phyloP scores from a whole-genome alignment of 2,797 vertebrate species.

The Coracias cyanogaster region DNA sequence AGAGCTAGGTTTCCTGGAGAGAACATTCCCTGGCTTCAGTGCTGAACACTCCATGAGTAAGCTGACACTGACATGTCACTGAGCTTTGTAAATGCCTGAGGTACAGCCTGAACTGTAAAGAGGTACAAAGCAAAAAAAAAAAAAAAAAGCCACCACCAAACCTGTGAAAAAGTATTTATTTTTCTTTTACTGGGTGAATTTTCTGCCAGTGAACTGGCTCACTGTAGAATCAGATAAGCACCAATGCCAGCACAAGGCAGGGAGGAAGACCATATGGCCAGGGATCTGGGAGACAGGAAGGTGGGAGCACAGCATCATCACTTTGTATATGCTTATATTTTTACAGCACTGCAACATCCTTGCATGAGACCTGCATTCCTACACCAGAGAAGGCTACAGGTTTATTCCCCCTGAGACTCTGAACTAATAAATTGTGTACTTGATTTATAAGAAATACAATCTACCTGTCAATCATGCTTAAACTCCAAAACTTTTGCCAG shows the following conservation, averaged over 20 bases:
- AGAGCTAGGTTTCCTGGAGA: neutral
- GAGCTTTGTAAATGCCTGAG: neutral
- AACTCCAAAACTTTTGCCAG: neutral
- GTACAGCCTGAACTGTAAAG: neutral
- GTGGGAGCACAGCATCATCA: slow-evolving; percentile 8
- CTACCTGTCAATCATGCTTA: neutral
- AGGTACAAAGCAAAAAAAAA: neutral
- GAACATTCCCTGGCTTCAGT: neutral
- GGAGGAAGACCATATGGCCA: slow-evolving; percentile 45
- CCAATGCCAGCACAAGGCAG: neutral
- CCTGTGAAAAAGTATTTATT: neutral
- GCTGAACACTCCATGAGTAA: neutral
- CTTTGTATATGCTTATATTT: slow-evolving; percentile 14
- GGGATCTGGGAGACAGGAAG: slow-evolving; percentile 8
- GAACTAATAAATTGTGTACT: neutral
- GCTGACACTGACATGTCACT: neutral
- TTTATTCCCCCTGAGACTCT: neutral
- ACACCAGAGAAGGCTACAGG: neutral
- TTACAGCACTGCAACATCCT: neutral
- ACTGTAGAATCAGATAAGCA: neutral
- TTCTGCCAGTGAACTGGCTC: slow-evolving; percentile 3
- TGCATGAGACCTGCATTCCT: neutral
- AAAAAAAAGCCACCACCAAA: neutral
- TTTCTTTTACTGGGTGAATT: neutral
- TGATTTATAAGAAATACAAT: neutral